Evolutionary conservation across 2,797 vertebrate genomes (phyloP), one percentile per base, ranked within the genome.

Genomic region (Pyrrhura leucotis): DNA sequence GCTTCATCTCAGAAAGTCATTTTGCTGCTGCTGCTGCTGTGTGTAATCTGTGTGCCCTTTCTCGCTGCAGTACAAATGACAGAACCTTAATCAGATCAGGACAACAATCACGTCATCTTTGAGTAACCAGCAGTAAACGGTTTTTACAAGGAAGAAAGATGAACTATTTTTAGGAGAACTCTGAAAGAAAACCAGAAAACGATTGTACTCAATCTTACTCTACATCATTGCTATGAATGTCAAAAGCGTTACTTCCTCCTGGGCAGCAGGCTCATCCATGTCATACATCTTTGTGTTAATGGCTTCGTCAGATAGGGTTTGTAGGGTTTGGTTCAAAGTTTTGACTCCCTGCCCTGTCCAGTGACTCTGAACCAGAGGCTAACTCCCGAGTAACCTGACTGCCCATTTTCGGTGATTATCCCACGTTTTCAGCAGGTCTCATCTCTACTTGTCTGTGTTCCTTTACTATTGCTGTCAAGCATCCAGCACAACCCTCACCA

Each of bases 1-100:
- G 95, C 94, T 96, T 97, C 93, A 75, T 89, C 95, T 97, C 97
- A 95, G 94, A 94, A 96, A 96, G 85, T 85, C 18, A 94, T 97
- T 96, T 94, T 94, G 93, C 88, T 93, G 90, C 82, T 90, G 90
- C 82, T 90, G 92, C 89, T 94, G 94, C 91, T 79, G 94, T 80
- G 88, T 94, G 85, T 97, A 94, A 96, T 97, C 90, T 76, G 81
- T 48, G 96, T 75, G 95, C 54, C 93, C 93, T 96, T 96, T 96
- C 86, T 90, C 59, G 82, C 91, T 83, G 88, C 85, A 87, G 90
- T 23, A 88, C 93, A 89, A 96, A 95, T 58, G 88, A 93, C 83
- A 86, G 95, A 84, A 93, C 69, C 67, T 91, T 93, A 86, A 97
- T 93, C 90, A 89, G 91, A 95, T 96, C 83, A 90, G 91, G 79